Evolutionary conservation across 2,888 invertebrate genomes (phyloP), one percentile per base, ranked within the genome.

Genomic region (Macrophya alboannulata): DNA sequence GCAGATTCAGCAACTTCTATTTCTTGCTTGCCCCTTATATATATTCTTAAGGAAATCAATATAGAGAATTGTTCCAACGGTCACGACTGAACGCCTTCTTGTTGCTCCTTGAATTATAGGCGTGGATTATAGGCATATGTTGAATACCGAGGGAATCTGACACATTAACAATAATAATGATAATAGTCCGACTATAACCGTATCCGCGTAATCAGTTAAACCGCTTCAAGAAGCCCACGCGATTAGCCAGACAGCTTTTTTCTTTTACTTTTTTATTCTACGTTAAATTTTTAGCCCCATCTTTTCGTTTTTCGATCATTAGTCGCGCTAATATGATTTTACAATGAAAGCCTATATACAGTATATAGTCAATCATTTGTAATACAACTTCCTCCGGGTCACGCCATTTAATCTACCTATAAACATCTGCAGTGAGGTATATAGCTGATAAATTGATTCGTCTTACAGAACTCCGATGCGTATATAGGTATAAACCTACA

Each of bases 1-100:
- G 91, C 88, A 88, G 89, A 89, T 91, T 91, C 91, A 91, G 90
- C 91, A 90, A 85, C 88, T 74, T 45, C 40, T 74, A 74, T 45
- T 74, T 45, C 72, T 74, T 43, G 68, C 68, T 31, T 68, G 68
- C 68, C 68, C 37, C 37, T 21, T 21, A 21, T 40, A 37, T 71
- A 65, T 31, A 21, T 25, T 74, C 45, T 45, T 74, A 45, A 45
- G 43, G 72, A 74, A 74, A 74, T 74, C 72, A 45, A 74, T 74
- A 74, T 74, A 74, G n/a, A 74, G 45, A 21, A 45, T 45, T 45
- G 72, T 43, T 74, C 72, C n/a, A 45, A 43, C 72, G 21, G 45
- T 74, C 72, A 74, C 45, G 72, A 43, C 43, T 45, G n/a, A n/a
- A n/a, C 72, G 45, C 45, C 43, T n/a, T 21, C n/a, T 74, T 45